These are phyloP conservation scores for Channa striata DNA, from an alignment of 2,797 vertebrate genomes.

Conservation along the genomic window DNA sequence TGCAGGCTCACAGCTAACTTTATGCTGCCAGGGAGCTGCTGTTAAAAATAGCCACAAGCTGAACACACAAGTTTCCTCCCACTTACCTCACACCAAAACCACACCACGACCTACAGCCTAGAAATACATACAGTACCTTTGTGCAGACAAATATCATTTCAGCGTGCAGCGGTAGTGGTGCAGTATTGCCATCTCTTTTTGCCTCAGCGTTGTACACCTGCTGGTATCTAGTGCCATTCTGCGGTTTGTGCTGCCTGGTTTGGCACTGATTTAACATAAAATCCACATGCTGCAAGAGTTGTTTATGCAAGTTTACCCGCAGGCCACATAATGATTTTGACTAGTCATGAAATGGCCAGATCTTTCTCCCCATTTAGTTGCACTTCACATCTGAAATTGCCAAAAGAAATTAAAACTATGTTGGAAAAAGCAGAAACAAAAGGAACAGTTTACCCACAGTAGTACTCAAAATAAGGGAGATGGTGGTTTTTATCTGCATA, in stretches of 20 bases:
- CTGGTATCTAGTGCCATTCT: slow-evolving; percentile 49
- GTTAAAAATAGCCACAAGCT: slow-evolving; percentile 78
- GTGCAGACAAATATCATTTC: slow-evolving; percentile 52
- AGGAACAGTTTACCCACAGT: neutral
- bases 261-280: slow-evolving; percentile 51
- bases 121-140: slow-evolving; percentile 43
- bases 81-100: slow-evolving; percentile 64
- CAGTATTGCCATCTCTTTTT: slow-evolving; percentile 53
- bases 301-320: slow-evolving; percentile 35
- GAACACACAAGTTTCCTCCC: slow-evolving; percentile 67
- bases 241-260: slow-evolving; percentile 42
- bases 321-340: slow-evolving; percentile 34
- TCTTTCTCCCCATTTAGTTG: slow-evolving; percentile 39
- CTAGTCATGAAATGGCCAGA: slow-evolving; percentile 38
- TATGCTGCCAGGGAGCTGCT: slow-evolving; percentile 61
- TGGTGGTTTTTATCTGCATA: slow-evolving; percentile 5
- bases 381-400: slow-evolving; percentile 10
- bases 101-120: slow-evolving; percentile 30
- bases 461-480: slow-evolving; percentile 13
- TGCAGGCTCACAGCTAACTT: slow-evolving; percentile 62
- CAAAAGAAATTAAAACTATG: slow-evolving; percentile 12
- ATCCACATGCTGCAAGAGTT: slow-evolving; percentile 47
- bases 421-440: neutral
- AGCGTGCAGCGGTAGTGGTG: slow-evolving; percentile 37
- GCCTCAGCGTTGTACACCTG: slow-evolving; percentile 58